Conservation (phyloP, 2,113 vertebrate species). For the Aegotheles bennettii region DNA sequence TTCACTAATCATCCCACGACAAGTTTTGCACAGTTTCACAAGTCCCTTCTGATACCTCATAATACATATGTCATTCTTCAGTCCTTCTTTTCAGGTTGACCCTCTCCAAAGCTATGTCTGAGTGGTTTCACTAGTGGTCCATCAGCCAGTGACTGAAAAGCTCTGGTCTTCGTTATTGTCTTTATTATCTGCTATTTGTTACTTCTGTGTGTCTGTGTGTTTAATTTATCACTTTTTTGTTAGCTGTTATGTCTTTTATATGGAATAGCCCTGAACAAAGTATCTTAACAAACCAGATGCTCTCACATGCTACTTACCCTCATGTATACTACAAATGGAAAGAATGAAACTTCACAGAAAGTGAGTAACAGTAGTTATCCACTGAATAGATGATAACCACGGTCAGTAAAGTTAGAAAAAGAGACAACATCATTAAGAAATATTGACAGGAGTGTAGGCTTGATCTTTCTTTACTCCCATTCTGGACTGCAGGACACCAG, state of each 20-base stretch:
- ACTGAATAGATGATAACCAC: background rate
- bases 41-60: background rate
- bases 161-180: background rate
- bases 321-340: background rate
- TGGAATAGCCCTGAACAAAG: background rate
- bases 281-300: background rate
- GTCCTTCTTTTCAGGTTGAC: background rate
- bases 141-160: background rate
- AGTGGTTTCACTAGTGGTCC: background rate
- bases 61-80: background rate
- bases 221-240: background rate
- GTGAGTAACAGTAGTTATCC: background rate
- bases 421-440: background rate
- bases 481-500: background rate
- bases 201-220: background rate
- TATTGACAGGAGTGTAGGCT: fast-evolving
- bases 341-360: background rate
- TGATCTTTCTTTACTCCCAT: background rate
- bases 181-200: background rate
- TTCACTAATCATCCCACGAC: background rate
- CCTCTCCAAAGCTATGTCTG: background rate
- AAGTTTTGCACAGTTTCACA: background rate
- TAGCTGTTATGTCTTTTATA: background rate
- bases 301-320: background rate
- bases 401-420: background rate